Evolutionary conservation across 2,113 vertebrate genomes (phyloP), one percentile per base, ranked within the genome.

Genomic region (Campylomormyrus numenius): DNA sequence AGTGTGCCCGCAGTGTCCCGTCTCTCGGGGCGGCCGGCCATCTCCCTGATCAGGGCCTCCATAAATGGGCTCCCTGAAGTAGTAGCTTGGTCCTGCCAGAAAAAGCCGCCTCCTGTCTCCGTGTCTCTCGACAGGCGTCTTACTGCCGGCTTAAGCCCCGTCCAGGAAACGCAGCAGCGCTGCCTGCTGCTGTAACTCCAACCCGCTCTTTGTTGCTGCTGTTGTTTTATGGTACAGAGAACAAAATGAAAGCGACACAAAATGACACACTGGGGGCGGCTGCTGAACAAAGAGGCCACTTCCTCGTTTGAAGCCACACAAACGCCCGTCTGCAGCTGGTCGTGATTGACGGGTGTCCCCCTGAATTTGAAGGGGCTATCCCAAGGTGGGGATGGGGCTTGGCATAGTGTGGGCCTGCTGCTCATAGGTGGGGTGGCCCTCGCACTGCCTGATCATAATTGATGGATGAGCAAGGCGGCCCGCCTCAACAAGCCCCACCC

Each of bases 371-470:
- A 95, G 94, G 93, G 93, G 93, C 94, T 93, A 93, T 93, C 90
- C 92, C 89, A 90, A 91, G 91, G 89, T 88, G 88, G 90, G 92
- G 92, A 91, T 90, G 91, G 62, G 96, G 94, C 93, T 94, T 95
- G 95, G 95, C 95, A 95, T 96, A 95, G 94, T 95, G 94, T 94
- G 35, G 39, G 17, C 80, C 17, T 45, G 80, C 93, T 95, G 95
- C 96, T 95, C 92, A 92, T 95, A 95, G 95, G 94, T 93, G 93
- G 92, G 92, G 95, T 96, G 91, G 66, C 95, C 97, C 95, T 96
- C 95, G 93, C 94, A 93, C 94, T 95, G 96, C 96, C 96, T 97
- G 96, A 97, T 97, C 96, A 97, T 98, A 99, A 98, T 98, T 99
- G 98, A 99, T 98, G 97, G 96, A 99, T 93, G 97, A 96, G 93